Evolutionary conservation across 2,797 vertebrate species (phyloP).

Genomic region (Helicolenus hilgendorfi): DNA sequence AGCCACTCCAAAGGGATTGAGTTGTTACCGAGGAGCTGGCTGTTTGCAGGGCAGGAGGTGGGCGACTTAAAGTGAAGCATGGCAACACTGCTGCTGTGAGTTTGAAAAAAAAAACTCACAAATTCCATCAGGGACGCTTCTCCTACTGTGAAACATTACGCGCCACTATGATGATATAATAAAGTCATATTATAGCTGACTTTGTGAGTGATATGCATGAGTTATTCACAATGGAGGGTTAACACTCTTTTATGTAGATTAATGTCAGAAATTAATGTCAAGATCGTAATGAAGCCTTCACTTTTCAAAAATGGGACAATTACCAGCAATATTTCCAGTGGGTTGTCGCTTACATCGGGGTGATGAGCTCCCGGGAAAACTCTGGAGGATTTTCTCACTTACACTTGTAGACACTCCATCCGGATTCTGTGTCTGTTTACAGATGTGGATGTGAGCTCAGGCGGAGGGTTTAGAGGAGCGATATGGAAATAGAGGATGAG

Average conservation of each 20-base stretch:
- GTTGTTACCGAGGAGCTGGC: conserved; percentile 31
- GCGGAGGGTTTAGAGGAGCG: conserved; percentile 61
- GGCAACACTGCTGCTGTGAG: not conserved
- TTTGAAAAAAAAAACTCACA: not conserved
- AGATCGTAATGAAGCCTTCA: conserved; percentile 22
- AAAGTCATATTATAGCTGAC: not conserved
- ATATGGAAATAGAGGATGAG: conserved; percentile 74
- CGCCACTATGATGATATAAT: not conserved
- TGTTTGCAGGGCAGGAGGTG: conserved; percentile 14
- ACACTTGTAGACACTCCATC: conserved; percentile 63
- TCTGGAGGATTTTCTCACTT: conserved; percentile 49
- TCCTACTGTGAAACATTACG: not conserved
- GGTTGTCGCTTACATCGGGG: not conserved
- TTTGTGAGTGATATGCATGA: conserved; percentile 14
- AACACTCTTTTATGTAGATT: conserved; percentile 16
- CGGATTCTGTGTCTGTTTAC: conserved; percentile 65
- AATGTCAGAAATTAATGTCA: conserved; percentile 24
- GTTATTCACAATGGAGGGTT: not conserved
- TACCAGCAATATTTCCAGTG: conserved; percentile 22
- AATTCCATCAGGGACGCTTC: not conserved
- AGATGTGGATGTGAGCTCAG: conserved; percentile 65
- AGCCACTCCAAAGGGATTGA: conserved; percentile 54
- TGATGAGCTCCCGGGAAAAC: conserved; percentile 49
- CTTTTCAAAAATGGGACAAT: conserved; percentile 11
- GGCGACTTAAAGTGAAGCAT: conserved; percentile 24